A percentile compares a stretch with the other conserved stretches of the same genome.
phyloP scores from a whole-genome alignment of 2,113 vertebrate species.

The Odobenus rosmarus region DNA sequence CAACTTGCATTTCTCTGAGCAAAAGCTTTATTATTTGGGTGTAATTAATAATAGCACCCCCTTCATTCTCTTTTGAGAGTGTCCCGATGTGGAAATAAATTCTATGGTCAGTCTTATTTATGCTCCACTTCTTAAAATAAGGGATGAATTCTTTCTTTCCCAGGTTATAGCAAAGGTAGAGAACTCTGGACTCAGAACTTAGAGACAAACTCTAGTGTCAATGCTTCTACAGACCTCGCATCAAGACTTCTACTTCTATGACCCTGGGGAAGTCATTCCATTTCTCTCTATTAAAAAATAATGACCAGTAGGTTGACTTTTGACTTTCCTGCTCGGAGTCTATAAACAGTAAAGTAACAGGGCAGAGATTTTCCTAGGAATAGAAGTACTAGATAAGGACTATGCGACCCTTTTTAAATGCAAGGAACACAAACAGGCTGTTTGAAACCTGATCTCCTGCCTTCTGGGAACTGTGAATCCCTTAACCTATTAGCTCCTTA shows the following conservation, averaged over 20 bases:
- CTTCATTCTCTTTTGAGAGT: neutral
- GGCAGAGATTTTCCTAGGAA: neutral
- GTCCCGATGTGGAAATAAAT: neutral
- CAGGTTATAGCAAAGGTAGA: neutral
- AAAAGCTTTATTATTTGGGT: neutral
- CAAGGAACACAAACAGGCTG: constrained; percentile 38
- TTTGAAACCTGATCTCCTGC: constrained; percentile 47
- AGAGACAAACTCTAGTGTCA: neutral
- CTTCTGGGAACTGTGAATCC: constrained; percentile 65
- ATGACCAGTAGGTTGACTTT: neutral
- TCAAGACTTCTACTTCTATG: neutral
- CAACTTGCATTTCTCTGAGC: neutral
- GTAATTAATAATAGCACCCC: neutral
- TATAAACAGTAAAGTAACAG: constrained; percentile 20
- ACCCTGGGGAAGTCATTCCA: constrained; percentile 16
- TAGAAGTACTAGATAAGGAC: constrained; percentile 13
- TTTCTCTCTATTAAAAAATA: constrained; percentile 30
- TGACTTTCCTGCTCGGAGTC: neutral
- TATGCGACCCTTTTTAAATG: constrained; percentile 44
- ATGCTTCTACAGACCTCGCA: neutral
- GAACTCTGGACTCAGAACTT: neutral
- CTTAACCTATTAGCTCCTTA: constrained; percentile 60
- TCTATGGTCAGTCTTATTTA: neutral
- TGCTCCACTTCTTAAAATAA: neutral
- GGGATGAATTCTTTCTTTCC: neutral